Evolutionary conservation across 1,140 invertebrate genomes (phyloP), one percentile per base, ranked within the genome.

Genomic region (Hyphantria cunea): DNA sequence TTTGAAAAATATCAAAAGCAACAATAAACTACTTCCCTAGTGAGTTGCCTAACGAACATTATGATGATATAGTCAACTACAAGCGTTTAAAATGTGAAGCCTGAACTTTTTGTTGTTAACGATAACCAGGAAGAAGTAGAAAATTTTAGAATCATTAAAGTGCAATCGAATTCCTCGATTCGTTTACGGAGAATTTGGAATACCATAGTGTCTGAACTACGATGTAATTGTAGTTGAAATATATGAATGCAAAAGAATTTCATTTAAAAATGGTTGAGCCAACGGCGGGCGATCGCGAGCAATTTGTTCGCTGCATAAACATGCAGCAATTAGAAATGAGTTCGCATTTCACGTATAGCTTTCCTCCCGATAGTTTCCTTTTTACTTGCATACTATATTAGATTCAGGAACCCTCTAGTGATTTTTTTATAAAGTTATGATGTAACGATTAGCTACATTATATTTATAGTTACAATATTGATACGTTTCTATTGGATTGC

Each of bases 171-270:
- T 59, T 49, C 55, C 84, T 75, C 73, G 32, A 59, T 15, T 77
- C 76, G 74, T 82, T 76, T 71, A 25, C 17, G 17, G 54, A 67
- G 68, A 76, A 86, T 83, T 80, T 77, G 64, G 74, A 76, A 79
- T 72, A 76, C 70, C 66, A 68, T 74, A 66, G 73, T 68, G 70
- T 63, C 74, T 73, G 64, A 64, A 67, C 52, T 79, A 68, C 66
- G 54, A 67, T 76, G 78, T 78, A 81, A 82, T 82, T 78, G 82
- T 80, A 78, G 76, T 79, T 74, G 66, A 72, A 81, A 82, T 86
- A 80, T 82, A 80, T 81, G 75, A 82, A 76, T 79, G 64, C 66
- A 78, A 86, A n/a, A 84, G 84, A 89, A 87, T 89, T 89, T 89
- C 76, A 86, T 89, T 87, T 87, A 72, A 82, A 84, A 85, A 82